Evolutionary conservation across 2,888 invertebrate genomes (phyloP).

Genomic region (Eupithecia inturbata): DNA sequence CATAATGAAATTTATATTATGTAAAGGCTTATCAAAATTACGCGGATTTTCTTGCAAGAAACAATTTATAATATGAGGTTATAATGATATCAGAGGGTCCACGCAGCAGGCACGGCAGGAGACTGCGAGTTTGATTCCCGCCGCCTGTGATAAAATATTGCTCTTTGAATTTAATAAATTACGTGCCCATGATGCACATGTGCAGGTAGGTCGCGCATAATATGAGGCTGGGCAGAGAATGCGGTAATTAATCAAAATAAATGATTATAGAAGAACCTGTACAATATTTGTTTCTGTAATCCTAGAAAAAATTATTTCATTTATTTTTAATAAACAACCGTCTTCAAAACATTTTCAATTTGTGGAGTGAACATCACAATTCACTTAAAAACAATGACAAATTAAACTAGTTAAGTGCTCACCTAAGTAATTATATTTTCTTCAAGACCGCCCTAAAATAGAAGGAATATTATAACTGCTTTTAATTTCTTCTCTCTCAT

Average conservation of each 20-base stretch:
- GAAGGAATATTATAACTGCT: not conserved
- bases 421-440: slow-evolving; percentile 18
- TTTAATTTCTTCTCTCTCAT: not conserved
- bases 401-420: slow-evolving; percentile 18
- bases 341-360: slow-evolving; percentile 4
- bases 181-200: not conserved
- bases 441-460: not conserved
- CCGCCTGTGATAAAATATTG: not conserved
- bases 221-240: not conserved
- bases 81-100: not conserved
- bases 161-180: not conserved
- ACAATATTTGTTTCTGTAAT: not conserved
- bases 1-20: slow-evolving; percentile 37
- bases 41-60: slow-evolving; percentile 16
- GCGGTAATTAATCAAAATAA: not conserved
- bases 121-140: slow-evolving; percentile 1
- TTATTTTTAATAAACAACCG: not conserved
- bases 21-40: slow-evolving; percentile 29
- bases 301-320: not conserved
- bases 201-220: not conserved
- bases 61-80: slow-evolving; percentile 15
- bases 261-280: not conserved
- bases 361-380: not conserved
- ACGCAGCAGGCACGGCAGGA: not conserved
- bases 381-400: slow-evolving; percentile 17